Conservation (phyloP, 2,113 vertebrate genomes). For the Nesoenas mayeri region DNA sequence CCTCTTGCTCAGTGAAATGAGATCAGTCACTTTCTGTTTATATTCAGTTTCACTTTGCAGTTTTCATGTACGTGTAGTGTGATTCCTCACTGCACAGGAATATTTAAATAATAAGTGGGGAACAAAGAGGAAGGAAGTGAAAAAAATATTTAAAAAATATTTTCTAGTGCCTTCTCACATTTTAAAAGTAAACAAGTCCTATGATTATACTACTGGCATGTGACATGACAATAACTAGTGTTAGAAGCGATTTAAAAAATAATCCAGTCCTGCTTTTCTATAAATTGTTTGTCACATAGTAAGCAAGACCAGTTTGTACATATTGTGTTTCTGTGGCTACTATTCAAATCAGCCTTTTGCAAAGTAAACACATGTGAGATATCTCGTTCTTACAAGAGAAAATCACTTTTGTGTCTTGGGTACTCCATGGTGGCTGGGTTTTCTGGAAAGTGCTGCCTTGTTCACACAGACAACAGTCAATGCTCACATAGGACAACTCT, state of each 20-base stretch:
- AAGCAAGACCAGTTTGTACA: background rate
- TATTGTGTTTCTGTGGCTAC: background rate
- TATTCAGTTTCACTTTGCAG: conserved; percentile 49
- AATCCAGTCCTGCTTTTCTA: background rate
- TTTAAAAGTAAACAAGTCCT: background rate
- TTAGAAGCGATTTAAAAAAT: background rate
- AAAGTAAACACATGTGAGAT: background rate
- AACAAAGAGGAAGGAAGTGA: background rate
- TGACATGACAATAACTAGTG: background rate
- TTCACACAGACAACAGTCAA: background rate
- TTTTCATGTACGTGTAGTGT: background rate
- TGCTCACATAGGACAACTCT: background rate
- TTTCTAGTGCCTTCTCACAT: background rate
- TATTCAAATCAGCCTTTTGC: background rate
- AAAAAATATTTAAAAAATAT: background rate
- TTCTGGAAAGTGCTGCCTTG: background rate
- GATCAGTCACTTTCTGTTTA: conserved; percentile 57
- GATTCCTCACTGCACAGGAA: background rate
- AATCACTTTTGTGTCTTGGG: background rate
- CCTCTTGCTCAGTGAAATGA: conserved; percentile 46
- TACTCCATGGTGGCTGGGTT: background rate
- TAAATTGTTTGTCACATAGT: background rate
- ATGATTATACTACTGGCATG: background rate
- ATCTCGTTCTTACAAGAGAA: background rate
- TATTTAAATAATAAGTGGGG: background rate